Evolutionary conservation across 2,888 invertebrate species (phyloP), one percentile per base, ranked within the genome.

Genomic region (Brachyopa scutellaris): DNA sequence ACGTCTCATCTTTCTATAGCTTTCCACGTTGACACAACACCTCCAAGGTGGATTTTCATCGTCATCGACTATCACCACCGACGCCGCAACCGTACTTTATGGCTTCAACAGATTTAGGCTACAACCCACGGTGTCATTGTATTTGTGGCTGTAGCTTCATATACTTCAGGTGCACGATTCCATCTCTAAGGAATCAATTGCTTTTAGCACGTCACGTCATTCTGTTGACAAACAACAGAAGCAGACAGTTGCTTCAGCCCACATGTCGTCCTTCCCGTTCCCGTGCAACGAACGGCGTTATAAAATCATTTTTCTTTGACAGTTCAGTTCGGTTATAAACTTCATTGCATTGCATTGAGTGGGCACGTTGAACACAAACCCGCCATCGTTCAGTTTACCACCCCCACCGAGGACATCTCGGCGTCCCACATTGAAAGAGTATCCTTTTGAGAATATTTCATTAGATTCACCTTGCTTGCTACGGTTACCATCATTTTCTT

Each of bases 291-390:
- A 33, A n/a, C n/a, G n/a, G n/a, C n/a, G n/a, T 55, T 53, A 33
- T 78, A 78, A 66, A 78, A 64, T 64, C 64, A 78, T 78, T 64
- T 72, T 72, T 79, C 79, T 51, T 51, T 64, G 45, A 62, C 40
- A 33, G 31, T 57, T 59, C 15, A 13, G 23, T 47, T 55, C 33
- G 31, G 66, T 78, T 72, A 38, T 67, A 73, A 73, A 61, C 45
- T 55, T 67, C 59, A 73, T 53, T 73, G 73, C 61, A 57, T 59
- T 49, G 69, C 66, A 66, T 38, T 47, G 49, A 64, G 33, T 45
- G 42, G 57, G 19, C 26, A 21, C 51, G 11, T 38, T 13, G 53
- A 49, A 8, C 21, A 8, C 21, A 6, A 26, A 26, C 61, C 38
- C 47, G 45, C 47, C 53, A 72, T 64, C 47, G 29, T 45, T 29